Percentiles rank a stretch among this genome's conserved stretches.
Conservation (phyloP, 2,113 vertebrate species). For the Mesembrinibis cayennensis region DNA sequence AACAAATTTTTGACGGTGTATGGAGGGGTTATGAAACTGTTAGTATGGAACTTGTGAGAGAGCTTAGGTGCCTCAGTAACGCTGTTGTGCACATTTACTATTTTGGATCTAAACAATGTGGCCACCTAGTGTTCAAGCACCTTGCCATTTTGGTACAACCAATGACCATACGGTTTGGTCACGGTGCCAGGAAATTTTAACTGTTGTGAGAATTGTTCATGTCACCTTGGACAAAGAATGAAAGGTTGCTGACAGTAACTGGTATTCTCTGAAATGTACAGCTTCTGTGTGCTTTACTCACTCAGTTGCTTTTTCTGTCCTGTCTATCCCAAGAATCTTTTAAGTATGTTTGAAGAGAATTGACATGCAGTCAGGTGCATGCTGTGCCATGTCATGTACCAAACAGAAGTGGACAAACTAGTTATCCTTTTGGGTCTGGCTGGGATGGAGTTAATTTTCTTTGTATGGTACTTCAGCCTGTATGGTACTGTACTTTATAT, state of each 20-base stretch:
- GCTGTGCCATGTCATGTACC: fast-evolving
- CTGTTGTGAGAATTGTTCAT: background rate
- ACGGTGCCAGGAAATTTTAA: background rate
- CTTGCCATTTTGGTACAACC: background rate
- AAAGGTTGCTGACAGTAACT: background rate
- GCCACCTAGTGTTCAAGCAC: slow-evolving; percentile 25
- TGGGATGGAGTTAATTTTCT: background rate
- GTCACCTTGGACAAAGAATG: background rate
- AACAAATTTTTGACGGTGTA: background rate
- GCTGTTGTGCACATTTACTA: background rate
- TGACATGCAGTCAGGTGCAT: background rate
- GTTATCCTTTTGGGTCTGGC: background rate
- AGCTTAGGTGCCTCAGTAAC: background rate
- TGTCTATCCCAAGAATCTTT: background rate
- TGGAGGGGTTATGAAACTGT: background rate
- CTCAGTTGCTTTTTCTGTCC: background rate
- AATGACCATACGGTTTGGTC: background rate
- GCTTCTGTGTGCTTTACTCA: background rate
- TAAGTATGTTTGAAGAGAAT: background rate
- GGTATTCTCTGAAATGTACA: background rate
- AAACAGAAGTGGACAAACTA: background rate
- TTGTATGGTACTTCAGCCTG: background rate
- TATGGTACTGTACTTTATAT: background rate
- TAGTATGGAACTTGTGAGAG: background rate
- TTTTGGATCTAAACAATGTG: background rate